phyloP scores from a whole-genome alignment of 2,113 vertebrate genomes.

The Brachirus orientalis region DNA sequence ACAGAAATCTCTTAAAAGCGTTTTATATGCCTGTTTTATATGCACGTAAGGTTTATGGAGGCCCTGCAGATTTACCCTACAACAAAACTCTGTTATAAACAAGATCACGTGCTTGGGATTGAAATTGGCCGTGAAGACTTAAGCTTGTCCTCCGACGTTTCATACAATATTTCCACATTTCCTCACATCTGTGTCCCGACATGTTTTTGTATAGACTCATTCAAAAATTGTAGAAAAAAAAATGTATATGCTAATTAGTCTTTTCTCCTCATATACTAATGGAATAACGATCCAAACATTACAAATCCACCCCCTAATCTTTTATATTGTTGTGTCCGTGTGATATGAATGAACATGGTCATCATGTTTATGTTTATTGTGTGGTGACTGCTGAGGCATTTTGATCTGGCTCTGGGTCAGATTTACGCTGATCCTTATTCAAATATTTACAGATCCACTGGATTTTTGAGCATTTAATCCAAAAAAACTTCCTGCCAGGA shows the following conservation, averaged over 20 bases:
- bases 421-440: slow-evolving; percentile 18
- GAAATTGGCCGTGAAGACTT: slow-evolving; percentile 98
- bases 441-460: slow-evolving; percentile 45
- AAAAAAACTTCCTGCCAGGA: slow-evolving; percentile 24
- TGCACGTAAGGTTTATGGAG: slow-evolving; percentile 99
- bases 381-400: neutral
- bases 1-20: slow-evolving; percentile 93
- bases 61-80: slow-evolving; percentile 94
- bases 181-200: no score
- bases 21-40: slow-evolving; percentile 99
- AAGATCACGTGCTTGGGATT: slow-evolving; percentile 98
- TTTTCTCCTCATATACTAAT: neutral
- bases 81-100: slow-evolving; percentile 99
- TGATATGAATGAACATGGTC: neutral
- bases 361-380: neutral
- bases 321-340: neutral
- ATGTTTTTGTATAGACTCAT: neutral
- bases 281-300: neutral
- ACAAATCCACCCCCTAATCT: neutral
- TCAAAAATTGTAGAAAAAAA: slow-evolving; percentile 10
- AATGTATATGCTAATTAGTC: slow-evolving; percentile 14
- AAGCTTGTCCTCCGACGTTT: slow-evolving; percentile 37
- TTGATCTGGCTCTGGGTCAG: slow-evolving; percentile 16
- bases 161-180: slow-evolving; percentile 17
- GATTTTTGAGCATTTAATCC: slow-evolving; percentile 45